Evolutionary conservation across 2,113 vertebrate species (phyloP).

Genomic region (Labrus mixtus): DNA sequence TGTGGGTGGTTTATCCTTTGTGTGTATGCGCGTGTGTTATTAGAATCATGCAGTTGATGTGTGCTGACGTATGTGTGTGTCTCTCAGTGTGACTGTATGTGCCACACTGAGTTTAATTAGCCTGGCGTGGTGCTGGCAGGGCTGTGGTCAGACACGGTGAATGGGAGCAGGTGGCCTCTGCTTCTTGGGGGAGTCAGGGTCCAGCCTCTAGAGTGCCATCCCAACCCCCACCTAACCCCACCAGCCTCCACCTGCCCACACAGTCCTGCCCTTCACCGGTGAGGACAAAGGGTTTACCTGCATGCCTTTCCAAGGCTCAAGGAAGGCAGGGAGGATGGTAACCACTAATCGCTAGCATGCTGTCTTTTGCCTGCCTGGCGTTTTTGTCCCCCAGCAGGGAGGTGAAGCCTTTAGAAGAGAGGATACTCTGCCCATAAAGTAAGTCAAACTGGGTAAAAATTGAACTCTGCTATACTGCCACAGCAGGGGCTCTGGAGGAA

Average conservation of each 20-base stretch:
- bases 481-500: slow-evolving; percentile 54
- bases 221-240: background rate
- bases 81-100: slow-evolving; percentile 65
- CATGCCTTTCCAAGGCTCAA: slow-evolving; percentile 35
- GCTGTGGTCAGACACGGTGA: slow-evolving; percentile 68
- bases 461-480: slow-evolving; percentile 11
- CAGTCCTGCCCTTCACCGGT: slow-evolving; percentile 50
- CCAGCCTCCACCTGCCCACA: slow-evolving; percentile 32
- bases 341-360: slow-evolving; percentile 44
- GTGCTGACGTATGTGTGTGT: slow-evolving; percentile 64
- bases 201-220: slow-evolving; percentile 33
- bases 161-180: slow-evolving; percentile 79
- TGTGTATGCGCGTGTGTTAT: slow-evolving; percentile 58
- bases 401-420: slow-evolving; percentile 34
- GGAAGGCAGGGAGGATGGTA: slow-evolving; percentile 31
- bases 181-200: slow-evolving; percentile 59
- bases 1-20: slow-evolving; percentile 64
- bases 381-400: slow-evolving; percentile 7
- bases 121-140: slow-evolving; percentile 57
- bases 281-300: slow-evolving; percentile 59
- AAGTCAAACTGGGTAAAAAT: slow-evolving; percentile 44
- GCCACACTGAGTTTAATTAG: slow-evolving; percentile 81
- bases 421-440: slow-evolving; percentile 40
- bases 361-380: slow-evolving; percentile 44
- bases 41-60: slow-evolving; percentile 56